Evolutionary conservation across 2,113 vertebrate genomes (phyloP).

Genomic region (Tetrao urogallus): DNA sequence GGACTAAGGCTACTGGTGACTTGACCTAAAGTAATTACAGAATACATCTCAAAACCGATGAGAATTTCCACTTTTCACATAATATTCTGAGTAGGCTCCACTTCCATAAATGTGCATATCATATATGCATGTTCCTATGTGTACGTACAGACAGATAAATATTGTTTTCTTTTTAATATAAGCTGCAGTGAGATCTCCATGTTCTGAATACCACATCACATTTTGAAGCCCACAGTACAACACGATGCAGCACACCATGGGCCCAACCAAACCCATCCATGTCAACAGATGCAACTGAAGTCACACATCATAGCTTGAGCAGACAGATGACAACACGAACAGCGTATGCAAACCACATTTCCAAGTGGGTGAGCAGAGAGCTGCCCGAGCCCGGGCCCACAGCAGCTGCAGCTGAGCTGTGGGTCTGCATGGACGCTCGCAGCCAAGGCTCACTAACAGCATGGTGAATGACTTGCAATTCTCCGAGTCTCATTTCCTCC

Average conservation of each 20-base stretch:
- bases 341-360: not conserved
- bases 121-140: not conserved
- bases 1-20: not conserved
- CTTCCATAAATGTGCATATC: not conserved
- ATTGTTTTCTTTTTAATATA: not conserved
- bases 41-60: not conserved
- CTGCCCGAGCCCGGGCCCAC: not conserved
- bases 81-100: not conserved
- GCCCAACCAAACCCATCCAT: not conserved
- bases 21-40: slow-evolving; percentile 17
- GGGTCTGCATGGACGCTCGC: not conserved
- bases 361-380: not conserved
- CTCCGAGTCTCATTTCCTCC: not conserved
- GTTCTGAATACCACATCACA: not conserved
- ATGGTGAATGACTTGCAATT: not conserved
- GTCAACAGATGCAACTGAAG: not conserved
- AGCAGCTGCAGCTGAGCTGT: not conserved
- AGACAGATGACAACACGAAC: not conserved
- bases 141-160: too few species aligned
- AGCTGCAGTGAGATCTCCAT: not conserved
- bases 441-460: not conserved
- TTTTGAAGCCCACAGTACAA: slow-evolving; percentile 31
- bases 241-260: not conserved
- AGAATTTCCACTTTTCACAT: not conserved
- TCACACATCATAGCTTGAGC: not conserved